Conservation (phyloP, 2,113 vertebrate genomes). For the Syngnathoides biaculeatus region DNA sequence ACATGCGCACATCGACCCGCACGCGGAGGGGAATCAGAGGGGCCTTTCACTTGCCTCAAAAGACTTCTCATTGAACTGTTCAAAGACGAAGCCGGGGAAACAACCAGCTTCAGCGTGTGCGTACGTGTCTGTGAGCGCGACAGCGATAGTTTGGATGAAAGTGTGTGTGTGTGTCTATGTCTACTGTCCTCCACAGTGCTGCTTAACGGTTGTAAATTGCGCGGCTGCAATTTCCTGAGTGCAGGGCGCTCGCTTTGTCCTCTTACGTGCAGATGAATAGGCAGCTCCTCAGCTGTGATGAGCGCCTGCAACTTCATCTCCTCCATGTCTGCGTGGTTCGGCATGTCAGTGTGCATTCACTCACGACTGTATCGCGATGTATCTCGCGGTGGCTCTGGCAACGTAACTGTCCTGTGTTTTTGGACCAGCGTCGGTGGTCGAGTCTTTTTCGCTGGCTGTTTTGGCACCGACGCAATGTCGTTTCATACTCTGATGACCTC, state of each 20-base stretch:
- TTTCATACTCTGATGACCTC: constrained; percentile 43
- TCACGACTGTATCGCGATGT: constrained; percentile 21
- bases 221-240: constrained; percentile 63
- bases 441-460: background rate
- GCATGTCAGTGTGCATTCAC: constrained; percentile 30
- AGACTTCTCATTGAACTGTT: constrained; percentile 61
- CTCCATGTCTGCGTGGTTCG: constrained; percentile 18
- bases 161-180: constrained; percentile 38
- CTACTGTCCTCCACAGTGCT: constrained; percentile 32
- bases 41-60: constrained; percentile 63
- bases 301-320: constrained; percentile 56
- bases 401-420: constrained; percentile 10
- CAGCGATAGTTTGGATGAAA: constrained; percentile 42
- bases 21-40: constrained; percentile 55
- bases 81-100: constrained; percentile 56
- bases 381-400: constrained; percentile 15
- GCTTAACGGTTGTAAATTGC: constrained; percentile 63
- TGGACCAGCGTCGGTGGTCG: too few relatives aligned
- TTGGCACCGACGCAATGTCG: constrained; percentile 14
- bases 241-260: constrained; percentile 62
- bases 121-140: constrained; percentile 6
- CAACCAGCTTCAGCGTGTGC: constrained; percentile 51
- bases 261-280: constrained; percentile 72
- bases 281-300: constrained; percentile 70
- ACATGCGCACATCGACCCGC: constrained; percentile 7